Evolutionary conservation across 2,797 vertebrate species (phyloP), one percentile per base, ranked within the genome.

Genomic region (Notoglanidium macrostoma): DNA sequence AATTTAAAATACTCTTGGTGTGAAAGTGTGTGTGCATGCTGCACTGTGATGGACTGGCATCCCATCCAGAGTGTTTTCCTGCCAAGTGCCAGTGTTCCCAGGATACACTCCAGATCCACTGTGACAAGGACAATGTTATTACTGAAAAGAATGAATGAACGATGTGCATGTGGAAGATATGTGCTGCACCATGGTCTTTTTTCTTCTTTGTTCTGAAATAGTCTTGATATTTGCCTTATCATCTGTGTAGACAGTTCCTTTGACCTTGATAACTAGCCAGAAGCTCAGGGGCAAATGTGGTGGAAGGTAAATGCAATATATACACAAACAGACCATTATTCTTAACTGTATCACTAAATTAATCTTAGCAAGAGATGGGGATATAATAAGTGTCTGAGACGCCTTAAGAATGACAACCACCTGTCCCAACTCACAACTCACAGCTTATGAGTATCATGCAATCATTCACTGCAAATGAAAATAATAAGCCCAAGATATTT

Each of bases 391-490:
- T 91, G 94, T 93, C 93, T 95, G 90, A 92, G 92, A 93, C 91
- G 90, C 87, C 90, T 91, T 87, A 90, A 91, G 88, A 92, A 93
- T 93, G 89, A 90, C 92, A 93, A 91, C 91, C 91, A 93, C 91
- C 89, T 86, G 87, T 91, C 92, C n/a, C 14, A 49, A 26, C 23
- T 81, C 40, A 81, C 11, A 51, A 35, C 63, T 54, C 46, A 70
- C 46, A 68, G 12, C 19, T 23, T 70, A 68, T 54, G 49, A 70
- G 49, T 83, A 54, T 68, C 63, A 70, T 1, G 29, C 51, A 54
- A 40, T 87, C 76, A 44, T 84, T 68, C 19, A 57, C 61, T 68
- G 51, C 29, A 46, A 44, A 77, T 77, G 49, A 57, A 49, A 87
- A 76, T 87, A 59, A 57, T 35, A 32, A 57, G 35, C 46, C 19